Evolutionary conservation across 2,113 vertebrate genomes (phyloP).

Genomic region (Oplegnathus fasciatus): DNA sequence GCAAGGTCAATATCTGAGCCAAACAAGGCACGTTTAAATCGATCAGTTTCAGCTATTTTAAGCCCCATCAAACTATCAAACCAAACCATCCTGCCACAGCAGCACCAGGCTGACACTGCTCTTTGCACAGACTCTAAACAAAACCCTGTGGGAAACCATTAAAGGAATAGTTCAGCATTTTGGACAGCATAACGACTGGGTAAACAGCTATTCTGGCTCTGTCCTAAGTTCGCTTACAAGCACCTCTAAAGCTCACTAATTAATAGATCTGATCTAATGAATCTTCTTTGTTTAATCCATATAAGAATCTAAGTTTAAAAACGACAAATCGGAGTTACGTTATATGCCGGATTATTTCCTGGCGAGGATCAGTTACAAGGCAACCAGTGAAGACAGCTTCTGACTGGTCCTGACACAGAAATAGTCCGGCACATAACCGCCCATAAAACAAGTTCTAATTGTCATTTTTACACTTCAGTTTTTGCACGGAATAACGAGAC

Average conservation of each 20-base stretch:
- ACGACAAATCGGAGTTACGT: not conserved
- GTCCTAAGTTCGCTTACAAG: too few relatives aligned
- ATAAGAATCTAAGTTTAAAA: not conserved
- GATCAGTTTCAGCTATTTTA: slow-evolving; percentile 1
- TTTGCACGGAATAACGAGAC: too few relatives aligned
- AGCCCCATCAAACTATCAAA: not conserved
- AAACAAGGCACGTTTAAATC: not conserved
- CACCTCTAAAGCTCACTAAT: too few relatives aligned
- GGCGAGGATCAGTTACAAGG: not conserved
- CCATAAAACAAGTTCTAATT: too few relatives aligned
- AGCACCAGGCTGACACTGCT: slow-evolving; percentile 1
- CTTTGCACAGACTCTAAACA: not conserved
- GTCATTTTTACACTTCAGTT: too few relatives aligned
- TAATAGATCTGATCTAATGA: too few relatives aligned
- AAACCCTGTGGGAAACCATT: not conserved
- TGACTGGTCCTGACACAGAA: not conserved
- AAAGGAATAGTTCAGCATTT: not conserved
- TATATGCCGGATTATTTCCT: not conserved
- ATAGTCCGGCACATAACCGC: too few relatives aligned
- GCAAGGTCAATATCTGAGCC: not conserved
- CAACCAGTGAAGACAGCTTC: not conserved
- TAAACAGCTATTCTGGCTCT: too few relatives aligned
- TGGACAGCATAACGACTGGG: not conserved
- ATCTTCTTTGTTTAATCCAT: too few relatives aligned
- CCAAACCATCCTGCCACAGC: not conserved